A percentile compares a stretch with the other conserved stretches of the same genome.
These are phyloP conservation scores for Bergia sp. DNA, from an alignment of 92 coral and sea anemone genomes.

Conservation along the genomic window DNA sequence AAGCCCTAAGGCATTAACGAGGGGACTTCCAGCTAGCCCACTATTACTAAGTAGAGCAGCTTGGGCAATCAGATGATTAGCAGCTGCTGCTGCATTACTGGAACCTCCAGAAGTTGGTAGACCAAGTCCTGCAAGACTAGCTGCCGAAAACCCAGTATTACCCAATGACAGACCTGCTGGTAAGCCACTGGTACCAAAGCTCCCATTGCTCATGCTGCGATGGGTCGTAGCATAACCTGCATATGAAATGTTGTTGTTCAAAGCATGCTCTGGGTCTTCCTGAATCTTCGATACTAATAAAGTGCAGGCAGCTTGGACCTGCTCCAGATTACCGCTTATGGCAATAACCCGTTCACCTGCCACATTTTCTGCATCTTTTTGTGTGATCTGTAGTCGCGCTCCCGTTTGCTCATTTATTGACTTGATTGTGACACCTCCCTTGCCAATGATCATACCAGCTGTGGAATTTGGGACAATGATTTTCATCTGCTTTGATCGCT, in stretches of 20 bases:
- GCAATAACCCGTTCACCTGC: conserved; percentile 94
- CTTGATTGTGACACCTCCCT: conserved; percentile 92
- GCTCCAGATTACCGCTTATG: conserved; percentile 87
- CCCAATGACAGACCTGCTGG: conserved; percentile 37
- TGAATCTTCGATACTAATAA: conserved; percentile 90
- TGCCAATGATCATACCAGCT: conserved; percentile 98
- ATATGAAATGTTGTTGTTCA: conserved; percentile 94
- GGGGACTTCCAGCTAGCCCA: conserved; percentile 74
- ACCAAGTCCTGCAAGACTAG: conserved; percentile 91
- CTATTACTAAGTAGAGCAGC: conserved; percentile 91
- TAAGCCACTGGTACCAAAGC: conserved; percentile 41
- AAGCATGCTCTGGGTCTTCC: conserved; percentile 97
- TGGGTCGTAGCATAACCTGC: conserved; percentile 65
- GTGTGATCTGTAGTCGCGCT: conserved; percentile 94
- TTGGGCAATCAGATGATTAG: conserved; percentile 89
- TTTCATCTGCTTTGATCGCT: conserved; percentile 93
- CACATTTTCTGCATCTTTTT: conserved; percentile 90
- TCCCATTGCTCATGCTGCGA: conserved; percentile 60
- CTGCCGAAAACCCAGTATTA: conserved; percentile 68
- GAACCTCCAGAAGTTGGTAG: conserved; percentile 67
- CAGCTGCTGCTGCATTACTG: conserved; percentile 62
- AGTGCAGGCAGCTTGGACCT: conserved; percentile 93
- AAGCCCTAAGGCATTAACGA: conserved; percentile 74
- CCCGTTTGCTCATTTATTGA: conserved; percentile 94
- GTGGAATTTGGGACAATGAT: conserved; percentile 97